phyloP scores from a whole-genome alignment of 2,113 vertebrate species.

The Probosciger aterrimus region DNA sequence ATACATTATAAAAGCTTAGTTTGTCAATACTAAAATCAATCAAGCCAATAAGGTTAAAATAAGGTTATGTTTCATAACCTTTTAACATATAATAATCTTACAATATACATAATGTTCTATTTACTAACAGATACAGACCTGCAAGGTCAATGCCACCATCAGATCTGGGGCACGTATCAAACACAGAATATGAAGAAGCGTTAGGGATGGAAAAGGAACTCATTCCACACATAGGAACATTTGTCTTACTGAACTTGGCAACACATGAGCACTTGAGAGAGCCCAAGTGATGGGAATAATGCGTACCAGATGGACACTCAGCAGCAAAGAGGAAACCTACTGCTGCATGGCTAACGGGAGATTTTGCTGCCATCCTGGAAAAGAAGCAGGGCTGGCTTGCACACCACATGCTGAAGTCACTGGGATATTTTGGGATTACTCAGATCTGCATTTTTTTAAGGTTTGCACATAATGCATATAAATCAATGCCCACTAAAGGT shows the following conservation, averaged over 20 bases:
- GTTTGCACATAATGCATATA: background rate
- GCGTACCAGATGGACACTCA: conserved; percentile 44
- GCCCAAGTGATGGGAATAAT: conserved; percentile 19
- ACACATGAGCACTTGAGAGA: background rate
- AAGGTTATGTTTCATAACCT: background rate
- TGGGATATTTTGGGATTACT: conserved; percentile 29
- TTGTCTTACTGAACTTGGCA: background rate
- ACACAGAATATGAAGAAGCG: background rate
- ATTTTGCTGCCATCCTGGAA: conserved; percentile 38
- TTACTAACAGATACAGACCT: background rate
- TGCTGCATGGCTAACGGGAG: conserved; percentile 16
- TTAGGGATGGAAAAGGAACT: background rate
- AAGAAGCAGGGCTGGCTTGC: conserved; percentile 34
- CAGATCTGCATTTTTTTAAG: background rate
- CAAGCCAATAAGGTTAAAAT: background rate
- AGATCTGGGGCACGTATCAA: background rate
- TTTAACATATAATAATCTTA: background rate
- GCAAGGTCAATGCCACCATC: background rate
- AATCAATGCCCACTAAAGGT: background rate
- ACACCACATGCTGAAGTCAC: conserved; percentile 23
- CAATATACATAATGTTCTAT: background rate
- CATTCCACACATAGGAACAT: background rate
- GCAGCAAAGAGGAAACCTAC: conserved; percentile 31
- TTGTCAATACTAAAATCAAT: background rate
- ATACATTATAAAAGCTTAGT: background rate